Evolutionary conservation across 2,113 vertebrate species (phyloP).

Genomic region (Myrmecophaga tridactyla): DNA sequence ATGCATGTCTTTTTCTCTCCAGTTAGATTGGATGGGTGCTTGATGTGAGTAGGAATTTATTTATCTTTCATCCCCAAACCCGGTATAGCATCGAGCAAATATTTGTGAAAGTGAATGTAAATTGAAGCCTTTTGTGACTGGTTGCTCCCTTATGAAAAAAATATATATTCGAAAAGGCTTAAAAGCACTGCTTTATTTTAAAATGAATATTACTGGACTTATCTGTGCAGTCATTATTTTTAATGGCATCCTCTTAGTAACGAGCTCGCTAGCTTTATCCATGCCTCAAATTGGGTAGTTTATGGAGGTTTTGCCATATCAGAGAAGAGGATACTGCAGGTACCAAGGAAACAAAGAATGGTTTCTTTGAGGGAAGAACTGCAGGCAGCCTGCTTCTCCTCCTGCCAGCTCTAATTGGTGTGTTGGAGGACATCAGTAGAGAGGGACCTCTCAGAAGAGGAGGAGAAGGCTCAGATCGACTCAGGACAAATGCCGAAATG

Average conservation of each 20-base stretch:
- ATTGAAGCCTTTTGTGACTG: constrained; percentile 1
- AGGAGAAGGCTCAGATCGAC: neutral
- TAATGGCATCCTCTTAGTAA: neutral
- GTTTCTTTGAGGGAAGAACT: neutral
- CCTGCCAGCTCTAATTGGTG: constrained; percentile 20
- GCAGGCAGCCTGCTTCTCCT: neutral
- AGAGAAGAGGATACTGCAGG: neutral
- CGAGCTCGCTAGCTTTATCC: neutral
- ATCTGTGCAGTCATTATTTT: neutral
- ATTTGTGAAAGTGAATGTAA: constrained; percentile 3
- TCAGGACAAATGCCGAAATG: neutral
- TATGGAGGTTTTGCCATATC: neutral
- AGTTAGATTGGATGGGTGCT: neutral
- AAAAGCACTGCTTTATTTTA: neutral
- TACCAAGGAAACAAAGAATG: constrained; percentile 3
- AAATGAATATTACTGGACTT: neutral
- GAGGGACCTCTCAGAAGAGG: neutral
- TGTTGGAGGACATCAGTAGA: neutral
- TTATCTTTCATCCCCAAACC: neutral
- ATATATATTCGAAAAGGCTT: neutral
- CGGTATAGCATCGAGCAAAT: neutral
- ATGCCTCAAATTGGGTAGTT: neutral
- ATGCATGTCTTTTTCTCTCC: neutral
- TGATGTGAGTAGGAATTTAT: neutral
- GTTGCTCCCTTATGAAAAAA: neutral